phyloP scores from a whole-genome alignment of 2,888 invertebrate species.

The Plemyria rubiginata region DNA sequence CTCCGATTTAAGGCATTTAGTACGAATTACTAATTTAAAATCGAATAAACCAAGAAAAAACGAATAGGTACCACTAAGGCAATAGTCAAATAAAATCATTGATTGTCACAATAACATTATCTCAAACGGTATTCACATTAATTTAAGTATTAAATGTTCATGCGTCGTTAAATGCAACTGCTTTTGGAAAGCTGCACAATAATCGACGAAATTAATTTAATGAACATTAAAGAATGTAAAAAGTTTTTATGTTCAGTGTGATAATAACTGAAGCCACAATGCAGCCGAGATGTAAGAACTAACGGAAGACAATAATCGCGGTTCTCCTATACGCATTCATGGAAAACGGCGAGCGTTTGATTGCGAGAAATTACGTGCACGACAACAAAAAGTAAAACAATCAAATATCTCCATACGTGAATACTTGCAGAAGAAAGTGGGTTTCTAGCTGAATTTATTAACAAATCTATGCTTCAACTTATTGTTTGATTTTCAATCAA shows the following conservation, averaged over 20 bases:
- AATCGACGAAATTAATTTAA: conserved; percentile 18
- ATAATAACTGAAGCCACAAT: conserved; percentile 16
- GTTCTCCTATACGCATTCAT: conserved; percentile 43
- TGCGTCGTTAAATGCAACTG: conserved; percentile 18
- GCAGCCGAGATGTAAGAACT: conserved; percentile 18
- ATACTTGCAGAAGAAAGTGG: conserved; percentile 1
- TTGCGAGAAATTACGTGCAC: conserved; percentile 49
- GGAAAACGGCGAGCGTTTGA: conserved; percentile 44
- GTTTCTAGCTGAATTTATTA: background rate
- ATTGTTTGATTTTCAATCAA: background rate
- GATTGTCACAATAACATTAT: background rate
- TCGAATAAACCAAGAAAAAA: too few species aligned
- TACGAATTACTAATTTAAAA: too few species aligned
- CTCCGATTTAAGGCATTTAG: background rate
- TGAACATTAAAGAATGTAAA: conserved; percentile 21
- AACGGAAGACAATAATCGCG: conserved; percentile 35
- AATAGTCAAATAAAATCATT: background rate
- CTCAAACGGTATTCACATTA: background rate
- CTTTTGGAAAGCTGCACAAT: conserved; percentile 28
- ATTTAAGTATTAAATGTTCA: conserved; percentile 11
- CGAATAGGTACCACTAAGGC: too few species aligned
- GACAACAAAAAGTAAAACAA: conserved; percentile 56
- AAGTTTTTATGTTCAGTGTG: conserved; percentile 17
- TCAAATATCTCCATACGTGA: conserved; percentile 37
- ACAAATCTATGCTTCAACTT: background rate